A percentile compares a stretch with the other conserved stretches of the same genome.
Conservation (phyloP, 2,113 vertebrate genomes). For the Cisticola juncidis region DNA sequence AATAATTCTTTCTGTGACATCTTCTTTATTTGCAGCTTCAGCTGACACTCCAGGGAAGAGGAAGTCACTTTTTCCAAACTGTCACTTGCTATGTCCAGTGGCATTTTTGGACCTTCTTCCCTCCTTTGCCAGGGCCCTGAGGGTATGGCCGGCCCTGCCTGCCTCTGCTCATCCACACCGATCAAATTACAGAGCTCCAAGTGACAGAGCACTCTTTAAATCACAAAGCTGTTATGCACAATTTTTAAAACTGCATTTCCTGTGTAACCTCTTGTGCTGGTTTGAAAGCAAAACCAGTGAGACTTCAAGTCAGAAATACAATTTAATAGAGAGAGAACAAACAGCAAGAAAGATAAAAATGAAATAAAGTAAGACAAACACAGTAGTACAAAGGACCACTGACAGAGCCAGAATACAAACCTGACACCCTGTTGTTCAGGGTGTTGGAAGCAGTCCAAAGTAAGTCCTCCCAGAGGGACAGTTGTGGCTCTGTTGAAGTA, state of each 20-base stretch:
- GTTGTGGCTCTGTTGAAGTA: too few species aligned
- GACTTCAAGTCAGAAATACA: too few species aligned
- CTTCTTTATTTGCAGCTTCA: not conserved
- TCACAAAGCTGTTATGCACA: not conserved
- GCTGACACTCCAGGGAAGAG: not conserved
- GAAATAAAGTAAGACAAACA: too few species aligned
- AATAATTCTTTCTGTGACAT: not conserved
- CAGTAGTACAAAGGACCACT: too few species aligned
- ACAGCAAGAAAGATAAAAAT: too few species aligned
- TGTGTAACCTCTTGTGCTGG: too few species aligned
- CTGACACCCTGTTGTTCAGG: too few species aligned
- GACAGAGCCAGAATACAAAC: too few species aligned
- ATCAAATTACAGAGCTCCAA: not conserved
- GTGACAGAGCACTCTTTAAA: not conserved
- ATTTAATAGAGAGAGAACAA: too few species aligned
- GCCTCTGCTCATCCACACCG: not conserved
- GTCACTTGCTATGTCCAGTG: not conserved
- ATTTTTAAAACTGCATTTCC: not conserved
- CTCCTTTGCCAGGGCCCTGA: not conserved
- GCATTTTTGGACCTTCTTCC: not conserved
- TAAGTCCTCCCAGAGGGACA: too few species aligned
- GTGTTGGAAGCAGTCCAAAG: too few species aligned
- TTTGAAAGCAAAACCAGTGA: too few species aligned
- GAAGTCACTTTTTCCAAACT: not conserved
- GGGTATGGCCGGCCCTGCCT: fast-evolving